phyloP scores from a whole-genome alignment of 2,797 vertebrate genomes.

The Fringilla coelebs region DNA sequence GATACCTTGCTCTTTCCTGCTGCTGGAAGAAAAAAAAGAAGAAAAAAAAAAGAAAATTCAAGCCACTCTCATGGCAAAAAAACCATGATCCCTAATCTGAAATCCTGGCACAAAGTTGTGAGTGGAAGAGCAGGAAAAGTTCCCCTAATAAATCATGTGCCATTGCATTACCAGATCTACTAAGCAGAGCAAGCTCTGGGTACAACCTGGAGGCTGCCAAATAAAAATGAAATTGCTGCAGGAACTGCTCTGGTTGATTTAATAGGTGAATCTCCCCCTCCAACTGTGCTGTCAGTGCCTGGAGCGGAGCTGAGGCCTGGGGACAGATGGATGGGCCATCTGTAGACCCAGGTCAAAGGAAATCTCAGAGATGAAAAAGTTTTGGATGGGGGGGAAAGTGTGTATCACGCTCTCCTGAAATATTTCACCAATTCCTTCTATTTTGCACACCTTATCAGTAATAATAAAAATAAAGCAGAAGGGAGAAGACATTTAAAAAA shows the following conservation, averaged over 20 bases:
- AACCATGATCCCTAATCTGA: not conserved
- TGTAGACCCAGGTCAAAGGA: not conserved
- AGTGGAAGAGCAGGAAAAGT: not conserved
- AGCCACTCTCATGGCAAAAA: not conserved
- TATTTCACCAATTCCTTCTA: not conserved
- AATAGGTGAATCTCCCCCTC: not conserved
- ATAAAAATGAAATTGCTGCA: not conserved
- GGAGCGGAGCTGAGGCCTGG: not conserved
- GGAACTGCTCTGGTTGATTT: not conserved
- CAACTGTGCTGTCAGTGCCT: not conserved
- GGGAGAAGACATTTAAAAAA: not conserved
- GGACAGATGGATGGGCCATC: not conserved
- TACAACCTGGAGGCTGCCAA: not conserved
- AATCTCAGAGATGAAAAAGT: not conserved
- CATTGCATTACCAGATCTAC: not conserved
- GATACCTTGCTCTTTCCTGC: not conserved
- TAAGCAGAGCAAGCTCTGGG: not conserved
- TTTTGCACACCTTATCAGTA: not conserved
- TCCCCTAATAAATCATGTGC: not conserved
- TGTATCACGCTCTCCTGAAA: not conserved
- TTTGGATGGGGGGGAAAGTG: accelerated
- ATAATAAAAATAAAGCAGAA: not conserved
- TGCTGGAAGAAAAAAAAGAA: not conserved
- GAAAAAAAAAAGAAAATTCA: not conserved
- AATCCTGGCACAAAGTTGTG: not conserved